These are phyloP conservation scores for Thelaira solivaga DNA, from an alignment of 2,888 invertebrate genomes.

Conservation along the genomic window DNA sequence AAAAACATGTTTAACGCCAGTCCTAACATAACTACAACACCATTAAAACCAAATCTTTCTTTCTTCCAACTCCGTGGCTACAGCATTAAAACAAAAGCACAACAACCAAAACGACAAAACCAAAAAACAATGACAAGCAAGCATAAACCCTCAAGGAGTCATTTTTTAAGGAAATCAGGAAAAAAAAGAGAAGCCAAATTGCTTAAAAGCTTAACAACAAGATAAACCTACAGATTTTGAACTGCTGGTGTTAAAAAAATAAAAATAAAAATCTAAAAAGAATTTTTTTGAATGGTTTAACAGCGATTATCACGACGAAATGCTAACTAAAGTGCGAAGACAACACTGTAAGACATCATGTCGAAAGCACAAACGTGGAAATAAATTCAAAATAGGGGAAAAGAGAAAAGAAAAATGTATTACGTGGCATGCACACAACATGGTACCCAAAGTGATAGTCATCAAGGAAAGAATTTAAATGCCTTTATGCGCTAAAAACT, in stretches of 20 bases:
- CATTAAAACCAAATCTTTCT: constrained; percentile 55
- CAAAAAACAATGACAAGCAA: too few species aligned
- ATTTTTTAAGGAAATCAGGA: constrained; percentile 4
- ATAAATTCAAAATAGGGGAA: background rate
- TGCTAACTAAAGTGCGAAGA: constrained; percentile 61
- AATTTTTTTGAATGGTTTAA: constrained; percentile 49
- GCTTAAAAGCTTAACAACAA: constrained; percentile 60
- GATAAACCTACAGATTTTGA: constrained; percentile 60
- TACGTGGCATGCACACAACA: too few species aligned
- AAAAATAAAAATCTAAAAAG: constrained; percentile 17
- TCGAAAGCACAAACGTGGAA: constrained; percentile 5
- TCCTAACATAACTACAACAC: constrained; percentile 62
- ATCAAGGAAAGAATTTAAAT: too few species aligned
- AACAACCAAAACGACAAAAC: background rate
- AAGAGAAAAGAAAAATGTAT: background rate
- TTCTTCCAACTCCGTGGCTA: background rate
- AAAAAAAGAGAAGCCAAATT: constrained; percentile 62
- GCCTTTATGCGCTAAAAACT: too few species aligned
- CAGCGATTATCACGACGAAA: constrained; percentile 62
- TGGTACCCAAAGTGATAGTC: too few species aligned
- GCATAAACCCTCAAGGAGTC: constrained; percentile 27
- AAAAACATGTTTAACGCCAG: constrained; percentile 63
- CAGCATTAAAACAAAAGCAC: background rate
- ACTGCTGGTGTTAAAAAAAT: constrained; percentile 58
- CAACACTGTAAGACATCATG: constrained; percentile 58